Conservation (phyloP, 1,140 invertebrate species). For the Conopomorpha cramerella region DNA sequence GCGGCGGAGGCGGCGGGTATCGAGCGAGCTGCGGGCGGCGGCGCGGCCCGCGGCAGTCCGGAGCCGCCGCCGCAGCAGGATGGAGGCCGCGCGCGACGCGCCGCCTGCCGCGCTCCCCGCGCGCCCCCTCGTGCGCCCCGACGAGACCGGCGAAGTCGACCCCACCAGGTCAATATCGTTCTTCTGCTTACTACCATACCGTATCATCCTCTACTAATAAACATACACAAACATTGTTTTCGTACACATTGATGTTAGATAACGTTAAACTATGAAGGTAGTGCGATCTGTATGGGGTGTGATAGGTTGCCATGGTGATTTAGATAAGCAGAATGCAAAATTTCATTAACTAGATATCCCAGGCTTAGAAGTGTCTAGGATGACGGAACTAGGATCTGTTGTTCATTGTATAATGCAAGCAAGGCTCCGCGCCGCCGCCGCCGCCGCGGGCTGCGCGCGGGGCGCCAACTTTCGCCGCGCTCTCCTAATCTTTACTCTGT, state of each 20-base stretch:
- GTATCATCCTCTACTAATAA: not conserved
- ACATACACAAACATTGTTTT: not conserved
- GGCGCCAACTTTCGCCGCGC: too few species aligned
- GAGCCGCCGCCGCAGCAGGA: slow-evolving; percentile 9
- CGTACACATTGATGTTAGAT: not conserved
- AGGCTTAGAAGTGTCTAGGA: too few species aligned
- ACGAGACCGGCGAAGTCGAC: slow-evolving; percentile 47
- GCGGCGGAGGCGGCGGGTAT: slow-evolving; percentile 7
- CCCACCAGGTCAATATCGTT: slow-evolving; percentile 31
- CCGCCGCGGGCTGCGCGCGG: too few species aligned
- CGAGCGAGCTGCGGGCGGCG: slow-evolving; percentile 8
- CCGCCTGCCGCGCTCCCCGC: slow-evolving; percentile 11
- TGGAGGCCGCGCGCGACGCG: slow-evolving; percentile 6
- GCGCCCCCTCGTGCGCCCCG: slow-evolving; percentile 43
- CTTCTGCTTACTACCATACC: not conserved
- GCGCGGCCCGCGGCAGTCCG: slow-evolving; percentile 19
- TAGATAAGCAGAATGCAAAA: too few species aligned
- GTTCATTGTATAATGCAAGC: too few species aligned
- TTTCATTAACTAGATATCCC: too few species aligned
- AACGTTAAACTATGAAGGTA: too few species aligned
- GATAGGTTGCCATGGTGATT: too few species aligned
- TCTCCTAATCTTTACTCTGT: too few species aligned
- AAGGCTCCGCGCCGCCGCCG: too few species aligned
- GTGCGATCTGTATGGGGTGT: too few species aligned
- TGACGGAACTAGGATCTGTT: too few species aligned